Evolutionary conservation across 2,797 vertebrate species (phyloP).

Genomic region (Hippocampus kuda): DNA sequence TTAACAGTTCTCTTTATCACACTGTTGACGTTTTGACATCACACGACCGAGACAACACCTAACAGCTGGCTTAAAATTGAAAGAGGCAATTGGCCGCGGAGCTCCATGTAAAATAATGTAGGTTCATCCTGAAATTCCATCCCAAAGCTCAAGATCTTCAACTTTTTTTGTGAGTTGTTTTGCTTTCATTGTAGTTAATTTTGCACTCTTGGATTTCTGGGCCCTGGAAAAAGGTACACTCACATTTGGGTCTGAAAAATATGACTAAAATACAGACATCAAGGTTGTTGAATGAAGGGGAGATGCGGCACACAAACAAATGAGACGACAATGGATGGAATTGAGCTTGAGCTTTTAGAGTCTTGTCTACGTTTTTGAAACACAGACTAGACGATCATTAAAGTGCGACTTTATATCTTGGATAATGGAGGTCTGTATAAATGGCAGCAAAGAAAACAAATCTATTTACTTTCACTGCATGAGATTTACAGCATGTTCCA

Average conservation of each 20-base stretch:
- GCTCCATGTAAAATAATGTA: too few relatives aligned
- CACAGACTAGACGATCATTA: conserved; percentile 11
- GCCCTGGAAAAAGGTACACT: background rate
- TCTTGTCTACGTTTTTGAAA: conserved; percentile 8
- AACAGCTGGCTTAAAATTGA: too few relatives aligned
- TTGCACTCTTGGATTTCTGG: background rate
- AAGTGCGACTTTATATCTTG: conserved; percentile 2
- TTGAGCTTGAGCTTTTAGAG: conserved; percentile 5
- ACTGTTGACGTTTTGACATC: too few relatives aligned
- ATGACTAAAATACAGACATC: background rate
- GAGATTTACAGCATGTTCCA: conserved; percentile 17
- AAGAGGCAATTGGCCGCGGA: too few relatives aligned
- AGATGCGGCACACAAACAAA: conserved; percentile 12
- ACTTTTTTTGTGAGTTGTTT: background rate
- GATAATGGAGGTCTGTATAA: conserved; percentile 5
- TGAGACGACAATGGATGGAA: conserved; percentile 62
- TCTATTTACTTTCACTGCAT: conserved; percentile 17
- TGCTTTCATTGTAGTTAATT: background rate
- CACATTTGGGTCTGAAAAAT: background rate
- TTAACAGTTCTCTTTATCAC: too few relatives aligned
- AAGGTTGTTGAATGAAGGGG: conserved; percentile 6
- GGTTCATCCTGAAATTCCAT: too few relatives aligned
- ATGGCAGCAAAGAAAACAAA: conserved; percentile 8
- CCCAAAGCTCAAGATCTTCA: too few relatives aligned
- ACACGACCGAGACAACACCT: too few relatives aligned